Percentiles rank a stretch among this genome's conserved stretches.
phyloP scores from a whole-genome alignment of 2,797 vertebrate species.

The Pseudochromis fuscus region DNA sequence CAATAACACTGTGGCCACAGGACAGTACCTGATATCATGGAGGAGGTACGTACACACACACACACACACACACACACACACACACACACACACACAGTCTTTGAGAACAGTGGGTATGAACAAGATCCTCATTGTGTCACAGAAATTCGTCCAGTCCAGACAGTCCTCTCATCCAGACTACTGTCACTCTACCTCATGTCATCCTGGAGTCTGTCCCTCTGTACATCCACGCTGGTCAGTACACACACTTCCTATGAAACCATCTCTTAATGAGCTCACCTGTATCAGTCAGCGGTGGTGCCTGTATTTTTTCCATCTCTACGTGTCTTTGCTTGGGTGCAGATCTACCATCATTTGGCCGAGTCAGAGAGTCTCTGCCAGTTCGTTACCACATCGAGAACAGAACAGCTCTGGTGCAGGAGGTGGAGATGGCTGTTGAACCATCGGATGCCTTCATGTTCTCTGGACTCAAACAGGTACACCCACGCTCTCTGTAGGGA shows the following conservation, averaged over 20 bases:
- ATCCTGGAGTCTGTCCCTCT: conserved; percentile 93
- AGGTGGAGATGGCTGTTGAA: conserved; percentile 95
- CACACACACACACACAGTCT: not conserved
- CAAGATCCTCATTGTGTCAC: conserved; percentile 1
- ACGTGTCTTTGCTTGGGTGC: conserved; percentile 2
- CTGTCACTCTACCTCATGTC: conserved; percentile 91
- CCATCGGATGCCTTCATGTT: conserved; percentile 99
- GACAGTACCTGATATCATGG: conserved; percentile 93
- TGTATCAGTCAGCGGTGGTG: not conserved
- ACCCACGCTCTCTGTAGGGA: not conserved
- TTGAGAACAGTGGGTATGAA: not conserved
- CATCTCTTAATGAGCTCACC: not conserved
- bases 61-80: not conserved
- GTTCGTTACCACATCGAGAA: conserved; percentile 95
- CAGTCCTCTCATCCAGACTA: conserved; percentile 88
- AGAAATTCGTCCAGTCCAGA: conserved; percentile 87
- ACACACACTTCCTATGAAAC: not conserved
- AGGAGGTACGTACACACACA: conserved; percentile 70
- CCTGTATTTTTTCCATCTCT: not conserved
- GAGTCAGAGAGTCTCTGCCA: conserved; percentile 94
- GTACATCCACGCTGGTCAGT: conserved; percentile 94
- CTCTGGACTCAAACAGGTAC: conserved; percentile 98
- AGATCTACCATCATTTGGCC: conserved; percentile 95
- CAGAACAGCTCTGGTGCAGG: conserved; percentile 92
- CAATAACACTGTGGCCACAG: conserved; percentile 90